Evolutionary conservation across 2,888 invertebrate genomes (phyloP).

Genomic region (Sinodicranocentrus sp.): DNA sequence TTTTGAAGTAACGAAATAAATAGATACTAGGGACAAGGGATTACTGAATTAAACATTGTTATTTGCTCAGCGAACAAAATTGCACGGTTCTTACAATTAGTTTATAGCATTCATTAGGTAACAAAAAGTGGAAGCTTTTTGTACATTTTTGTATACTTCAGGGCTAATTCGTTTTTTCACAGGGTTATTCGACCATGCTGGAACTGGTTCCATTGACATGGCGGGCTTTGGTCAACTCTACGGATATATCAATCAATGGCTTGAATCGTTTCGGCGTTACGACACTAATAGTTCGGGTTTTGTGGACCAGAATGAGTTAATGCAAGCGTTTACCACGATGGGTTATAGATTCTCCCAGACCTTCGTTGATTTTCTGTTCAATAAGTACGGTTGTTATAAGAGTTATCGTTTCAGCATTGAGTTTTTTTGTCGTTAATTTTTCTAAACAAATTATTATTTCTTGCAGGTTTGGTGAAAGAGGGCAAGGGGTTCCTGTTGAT

Average conservation of each 20-base stretch:
- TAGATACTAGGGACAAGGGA: too few species aligned
- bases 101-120: too few species aligned
- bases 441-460: neutral
- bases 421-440: neutral
- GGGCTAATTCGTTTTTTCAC: too few species aligned
- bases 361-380: constrained; percentile 81
- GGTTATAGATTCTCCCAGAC: constrained; percentile 90
- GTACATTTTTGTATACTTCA: too few species aligned
- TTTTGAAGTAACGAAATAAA: too few species aligned
- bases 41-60: too few species aligned
- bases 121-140: too few species aligned
- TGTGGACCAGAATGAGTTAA: constrained; percentile 89
- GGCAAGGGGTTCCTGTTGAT: constrained; percentile 83
- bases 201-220: constrained; percentile 90
- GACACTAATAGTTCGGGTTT: constrained; percentile 91
- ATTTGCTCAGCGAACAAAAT: too few species aligned
- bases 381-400: constrained; percentile 56
- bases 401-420: constrained; percentile 11
- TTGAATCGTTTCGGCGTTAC: constrained; percentile 89
- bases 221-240: constrained; percentile 85
- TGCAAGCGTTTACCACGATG: constrained; percentile 90
- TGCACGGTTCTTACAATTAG: too few species aligned
- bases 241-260: constrained; percentile 93
- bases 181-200: constrained; percentile 92
- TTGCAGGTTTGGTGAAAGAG: constrained; percentile 72